These are phyloP conservation scores for Apaloderma vittatum DNA, from an alignment of 2,113 vertebrate genomes.

Conservation along the genomic window DNA sequence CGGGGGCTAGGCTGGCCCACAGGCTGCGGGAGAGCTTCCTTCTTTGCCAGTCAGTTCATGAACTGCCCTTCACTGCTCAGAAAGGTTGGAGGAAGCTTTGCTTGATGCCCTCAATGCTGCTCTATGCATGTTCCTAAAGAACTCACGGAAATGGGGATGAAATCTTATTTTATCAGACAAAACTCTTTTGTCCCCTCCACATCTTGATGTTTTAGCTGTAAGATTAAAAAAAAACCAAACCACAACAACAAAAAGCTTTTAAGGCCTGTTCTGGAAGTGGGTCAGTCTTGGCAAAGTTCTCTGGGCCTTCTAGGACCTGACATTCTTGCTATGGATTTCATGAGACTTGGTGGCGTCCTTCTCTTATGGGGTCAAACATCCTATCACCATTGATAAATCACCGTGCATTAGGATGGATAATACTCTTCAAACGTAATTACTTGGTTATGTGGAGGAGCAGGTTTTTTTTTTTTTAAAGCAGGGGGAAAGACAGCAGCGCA, in stretches of 20 bases:
- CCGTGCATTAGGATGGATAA: not conserved
- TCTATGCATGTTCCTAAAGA: not conserved
- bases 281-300: not conserved
- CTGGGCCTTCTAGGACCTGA: not conserved
- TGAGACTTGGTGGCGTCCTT: not conserved
- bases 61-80: not conserved
- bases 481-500: not conserved
- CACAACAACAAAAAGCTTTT: too few relatives aligned
- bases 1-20: fast-evolving
- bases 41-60: not conserved
- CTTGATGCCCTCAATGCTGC: not conserved
- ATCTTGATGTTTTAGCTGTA: not conserved
- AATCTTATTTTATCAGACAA: not conserved
- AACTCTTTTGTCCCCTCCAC: not conserved
- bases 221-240: not conserved
- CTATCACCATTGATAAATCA: not conserved
- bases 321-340: not conserved
- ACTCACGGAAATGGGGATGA: fast-evolving
- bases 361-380: not conserved
- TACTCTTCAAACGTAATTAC: not conserved
- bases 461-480: not conserved
- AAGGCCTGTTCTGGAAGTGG: not conserved
- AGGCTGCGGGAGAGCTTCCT: not conserved
- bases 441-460: not conserved
- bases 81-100: not conserved